Evolutionary conservation across 2,113 vertebrate species (phyloP).

Genomic region (Leuciscus idus): DNA sequence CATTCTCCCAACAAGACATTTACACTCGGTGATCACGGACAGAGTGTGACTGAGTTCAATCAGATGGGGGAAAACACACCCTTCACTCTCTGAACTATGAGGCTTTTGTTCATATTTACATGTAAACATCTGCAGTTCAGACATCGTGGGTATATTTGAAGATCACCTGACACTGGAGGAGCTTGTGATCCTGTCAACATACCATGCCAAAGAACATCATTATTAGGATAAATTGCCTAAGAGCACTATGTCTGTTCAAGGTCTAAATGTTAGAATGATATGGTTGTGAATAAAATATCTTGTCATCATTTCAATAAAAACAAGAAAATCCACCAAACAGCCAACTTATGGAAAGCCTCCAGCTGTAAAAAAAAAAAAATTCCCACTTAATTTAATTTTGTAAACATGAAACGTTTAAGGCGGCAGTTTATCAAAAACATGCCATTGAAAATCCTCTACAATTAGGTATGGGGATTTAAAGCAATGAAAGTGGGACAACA

Average conservation of each 20-base stretch:
- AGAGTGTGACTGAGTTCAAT: constrained; percentile 7
- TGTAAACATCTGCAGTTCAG: background rate
- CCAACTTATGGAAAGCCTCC: background rate
- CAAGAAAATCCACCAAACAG: background rate
- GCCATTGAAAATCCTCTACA: background rate
- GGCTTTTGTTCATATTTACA: constrained; percentile 22
- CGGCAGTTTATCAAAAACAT: background rate
- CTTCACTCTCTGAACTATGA: background rate
- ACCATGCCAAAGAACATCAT: constrained; percentile 7
- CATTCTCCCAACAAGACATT: constrained; percentile 10
- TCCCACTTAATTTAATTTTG: background rate
- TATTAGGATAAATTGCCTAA: background rate
- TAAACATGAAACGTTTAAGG: background rate
- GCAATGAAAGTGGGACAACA: background rate
- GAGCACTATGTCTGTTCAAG: constrained; percentile 8
- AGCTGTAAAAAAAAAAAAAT: background rate
- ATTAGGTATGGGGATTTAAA: background rate
- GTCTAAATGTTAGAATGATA: background rate
- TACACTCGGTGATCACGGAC: constrained; percentile 18
- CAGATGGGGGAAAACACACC: background rate
- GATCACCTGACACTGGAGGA: constrained; percentile 14
- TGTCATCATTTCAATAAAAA: background rate
- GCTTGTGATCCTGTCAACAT: background rate
- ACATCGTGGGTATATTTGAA: background rate
- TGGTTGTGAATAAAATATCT: background rate